Evolutionary conservation across 2,888 invertebrate genomes (phyloP), one percentile per base, ranked within the genome.

Genomic region (Bombyx huttoni): DNA sequence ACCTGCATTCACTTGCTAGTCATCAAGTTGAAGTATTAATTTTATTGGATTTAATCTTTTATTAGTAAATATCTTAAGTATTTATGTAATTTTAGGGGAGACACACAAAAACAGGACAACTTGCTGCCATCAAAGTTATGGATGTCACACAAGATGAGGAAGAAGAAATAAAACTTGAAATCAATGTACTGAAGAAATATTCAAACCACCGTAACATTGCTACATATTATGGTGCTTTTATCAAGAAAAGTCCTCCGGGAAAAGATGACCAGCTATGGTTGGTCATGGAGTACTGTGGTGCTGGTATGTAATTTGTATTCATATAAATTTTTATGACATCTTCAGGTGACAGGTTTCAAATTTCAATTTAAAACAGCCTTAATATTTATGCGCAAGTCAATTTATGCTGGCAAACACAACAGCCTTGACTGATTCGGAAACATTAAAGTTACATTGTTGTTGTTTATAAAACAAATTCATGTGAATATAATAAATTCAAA

Each of bases 41-140:
- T 24, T 24, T 24, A 24, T 24, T 24, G 24, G 24, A 24, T 24
- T 24, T 24, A 24, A 3, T 5, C 2, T 24, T 24, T 24, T 24
- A 24, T 24, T 24, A 24, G 24, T 24, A 24, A 24, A 12, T 40
- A 7, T 40, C 12, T 40, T 8, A 40, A 8, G 2, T 40, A 40
- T 40, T 5, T 6, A 10, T 52, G 12, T 40, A 51, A 55, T 62
- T 75, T 54, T 83, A 99, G 97, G 99, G 99, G 61, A 95, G 99
- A 56, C 99, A 99, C 89, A 99, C 98, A 63, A 99, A 99, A 91
- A 99, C 99, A 65, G 98, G 99, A 63, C 99, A 99, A 89, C 91
- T 99, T 90, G 99, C 99, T 63, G 99, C 99, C 83, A 99, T 99
- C 89, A 99, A 99, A 91, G 98, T 99, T 78, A 99, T 99, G 99